Percentiles rank a stretch among this genome's conserved stretches.
phyloP scores from a whole-genome alignment of 2,888 invertebrate genomes.

The Scelioninae gen. 1 region DNA sequence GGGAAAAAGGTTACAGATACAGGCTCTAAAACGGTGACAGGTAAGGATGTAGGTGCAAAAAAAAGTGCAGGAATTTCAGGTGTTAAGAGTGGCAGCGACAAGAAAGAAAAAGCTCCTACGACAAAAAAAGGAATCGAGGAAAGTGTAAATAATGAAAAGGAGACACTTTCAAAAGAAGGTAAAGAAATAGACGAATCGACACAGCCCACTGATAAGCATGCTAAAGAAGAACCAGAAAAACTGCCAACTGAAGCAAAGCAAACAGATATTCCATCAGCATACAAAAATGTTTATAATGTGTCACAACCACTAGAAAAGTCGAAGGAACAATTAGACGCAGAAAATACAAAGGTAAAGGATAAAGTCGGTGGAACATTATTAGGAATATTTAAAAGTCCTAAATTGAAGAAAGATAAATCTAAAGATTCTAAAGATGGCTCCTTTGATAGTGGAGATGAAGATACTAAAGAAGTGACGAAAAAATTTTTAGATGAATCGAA shows the following conservation, averaged over 20 bases:
- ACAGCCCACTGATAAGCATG: slow-evolving; percentile 79
- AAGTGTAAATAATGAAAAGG: slow-evolving; percentile 27
- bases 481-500: slow-evolving; percentile 75
- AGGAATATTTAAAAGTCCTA: slow-evolving; percentile 81
- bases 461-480: slow-evolving; percentile 73
- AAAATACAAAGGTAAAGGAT: slow-evolving; percentile 78
- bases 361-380: slow-evolving; percentile 81
- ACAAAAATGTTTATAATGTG: slow-evolving; percentile 77
- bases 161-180: slow-evolving; percentile 85
- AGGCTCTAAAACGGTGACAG: slow-evolving; percentile 37
- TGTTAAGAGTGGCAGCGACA: slow-evolving; percentile 26
- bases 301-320: slow-evolving; percentile 68
- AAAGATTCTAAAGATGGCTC: slow-evolving; percentile 81
- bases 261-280: too few relatives aligned
- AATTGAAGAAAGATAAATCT: slow-evolving; percentile 78
- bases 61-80: slow-evolving; percentile 18
- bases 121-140: slow-evolving; percentile 59
- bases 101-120: slow-evolving; percentile 56
- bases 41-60: slow-evolving; percentile 23
- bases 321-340: slow-evolving; percentile 73
- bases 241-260: slow-evolving; percentile 67
- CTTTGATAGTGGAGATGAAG: slow-evolving; percentile 81
- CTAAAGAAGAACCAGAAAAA: slow-evolving; percentile 67
- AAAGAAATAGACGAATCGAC: slow-evolving; percentile 86
- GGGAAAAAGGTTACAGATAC: slow-evolving; percentile 35